These are phyloP conservation scores for Acrossocheilus wenchowensis DNA, from an alignment of 2,797 vertebrate genomes.

Conservation along the genomic window DNA sequence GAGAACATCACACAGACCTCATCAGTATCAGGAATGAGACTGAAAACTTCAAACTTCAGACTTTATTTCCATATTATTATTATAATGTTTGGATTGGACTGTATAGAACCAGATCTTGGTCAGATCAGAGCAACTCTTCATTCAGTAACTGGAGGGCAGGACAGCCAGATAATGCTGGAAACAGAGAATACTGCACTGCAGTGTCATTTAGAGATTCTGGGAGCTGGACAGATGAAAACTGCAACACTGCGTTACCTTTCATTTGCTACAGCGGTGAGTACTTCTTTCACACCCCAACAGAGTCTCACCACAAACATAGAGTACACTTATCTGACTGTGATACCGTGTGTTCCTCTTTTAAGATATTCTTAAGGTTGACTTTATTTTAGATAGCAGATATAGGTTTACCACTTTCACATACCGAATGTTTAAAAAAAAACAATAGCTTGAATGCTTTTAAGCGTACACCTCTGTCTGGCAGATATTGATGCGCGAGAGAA, in stretches of 20 bases:
- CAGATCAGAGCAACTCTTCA: slow-evolving; percentile 44
- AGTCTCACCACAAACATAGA: not conserved
- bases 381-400: no score
- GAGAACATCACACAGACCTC: slow-evolving; percentile 33
- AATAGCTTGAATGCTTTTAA: no score
- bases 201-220: not conserved
- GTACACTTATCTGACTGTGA: not conserved
- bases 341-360: not conserved
- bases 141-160: slow-evolving; percentile 50
- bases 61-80: not conserved
- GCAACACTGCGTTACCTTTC: not conserved
- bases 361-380: no score
- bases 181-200: not conserved
- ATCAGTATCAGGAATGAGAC: slow-evolving; percentile 24
- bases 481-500: no score
- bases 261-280: not conserved
- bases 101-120: slow-evolving; percentile 54
- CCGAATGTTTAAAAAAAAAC: no score
- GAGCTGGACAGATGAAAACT: not conserved
- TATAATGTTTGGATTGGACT: slow-evolving; percentile 12
- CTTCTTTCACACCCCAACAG: no score
- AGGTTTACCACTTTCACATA: no score
- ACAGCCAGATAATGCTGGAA: not conserved
- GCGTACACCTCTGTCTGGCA: no score
- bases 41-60: not conserved